Percentiles rank a stretch among this genome's conserved stretches.
Evolutionary conservation across 2,797 vertebrate species (phyloP).

Genomic region (Moxostoma hubbsi): DNA sequence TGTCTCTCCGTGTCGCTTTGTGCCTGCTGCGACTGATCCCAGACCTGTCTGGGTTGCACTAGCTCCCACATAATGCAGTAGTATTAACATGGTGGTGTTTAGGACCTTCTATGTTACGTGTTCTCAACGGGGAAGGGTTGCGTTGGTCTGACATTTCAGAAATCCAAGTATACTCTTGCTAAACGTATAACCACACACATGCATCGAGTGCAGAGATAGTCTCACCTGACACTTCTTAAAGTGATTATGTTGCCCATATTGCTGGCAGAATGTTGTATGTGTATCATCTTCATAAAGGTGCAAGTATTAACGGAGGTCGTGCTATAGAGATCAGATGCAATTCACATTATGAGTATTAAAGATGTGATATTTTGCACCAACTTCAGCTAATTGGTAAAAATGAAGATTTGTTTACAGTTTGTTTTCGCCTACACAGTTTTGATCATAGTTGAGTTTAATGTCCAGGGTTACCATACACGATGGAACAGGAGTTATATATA

Average conservation of each 20-base stretch:
- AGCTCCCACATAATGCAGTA: constrained; percentile 60
- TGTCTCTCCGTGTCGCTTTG: constrained; percentile 48
- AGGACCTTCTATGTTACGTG: constrained; percentile 55
- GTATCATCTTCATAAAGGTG: constrained; percentile 53
- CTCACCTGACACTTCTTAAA: constrained; percentile 53
- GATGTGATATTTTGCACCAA: constrained; percentile 63
- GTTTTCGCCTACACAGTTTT: constrained; percentile 64
- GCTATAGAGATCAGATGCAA: constrained; percentile 51
- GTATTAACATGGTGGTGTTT: constrained; percentile 59
- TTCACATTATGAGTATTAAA: constrained; percentile 57
- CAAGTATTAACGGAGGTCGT: constrained; percentile 60
- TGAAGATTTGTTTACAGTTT: constrained; percentile 64
- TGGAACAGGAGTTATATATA: constrained; percentile 54
- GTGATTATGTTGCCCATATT: constrained; percentile 54
- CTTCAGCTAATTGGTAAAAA: constrained; percentile 56
- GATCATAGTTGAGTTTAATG: constrained; percentile 59
- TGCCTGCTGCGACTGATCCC: constrained; percentile 55
- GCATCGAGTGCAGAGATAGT: constrained; percentile 44
- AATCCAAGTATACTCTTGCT: constrained; percentile 46
- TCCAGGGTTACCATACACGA: constrained; percentile 52
- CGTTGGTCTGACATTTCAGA: constrained; percentile 45
- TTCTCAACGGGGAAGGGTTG: constrained; percentile 41
- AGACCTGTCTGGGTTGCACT: constrained; percentile 63
- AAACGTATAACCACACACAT: constrained; percentile 33
- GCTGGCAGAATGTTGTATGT: constrained; percentile 53